phyloP scores from a whole-genome alignment of 2,888 invertebrate species.

The Cremastinae sp. region DNA sequence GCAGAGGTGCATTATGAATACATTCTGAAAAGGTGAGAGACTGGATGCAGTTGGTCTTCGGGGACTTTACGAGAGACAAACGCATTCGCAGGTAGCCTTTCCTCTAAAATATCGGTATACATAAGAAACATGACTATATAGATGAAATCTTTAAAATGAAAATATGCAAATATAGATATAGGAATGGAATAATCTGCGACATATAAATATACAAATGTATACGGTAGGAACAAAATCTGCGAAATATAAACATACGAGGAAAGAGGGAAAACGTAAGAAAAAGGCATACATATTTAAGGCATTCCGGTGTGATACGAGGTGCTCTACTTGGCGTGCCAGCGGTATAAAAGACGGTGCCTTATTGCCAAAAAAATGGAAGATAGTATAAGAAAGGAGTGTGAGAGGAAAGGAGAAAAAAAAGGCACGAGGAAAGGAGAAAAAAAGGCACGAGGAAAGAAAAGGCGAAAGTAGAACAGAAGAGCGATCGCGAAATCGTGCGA shows the following conservation, averaged over 20 bases:
- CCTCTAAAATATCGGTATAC: slow-evolving; percentile 18
- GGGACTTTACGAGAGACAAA: slow-evolving; percentile 55
- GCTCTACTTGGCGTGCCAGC: slow-evolving; percentile 59
- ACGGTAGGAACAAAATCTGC: background rate
- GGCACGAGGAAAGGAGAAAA: slow-evolving; percentile 22
- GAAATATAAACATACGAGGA: too few relatives aligned
- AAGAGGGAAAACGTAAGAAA: background rate
- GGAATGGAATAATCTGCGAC: background rate
- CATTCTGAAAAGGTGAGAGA: slow-evolving; percentile 1
- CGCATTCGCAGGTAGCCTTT: slow-evolving; percentile 44
- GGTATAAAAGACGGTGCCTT: slow-evolving; percentile 58
- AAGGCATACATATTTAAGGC: slow-evolving; percentile 54
- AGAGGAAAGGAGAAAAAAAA: slow-evolving; percentile 27
- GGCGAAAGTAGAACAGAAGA: slow-evolving; percentile 27
- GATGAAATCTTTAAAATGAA: slow-evolving; percentile 38
- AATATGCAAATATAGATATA: background rate
- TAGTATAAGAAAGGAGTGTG: slow-evolving; percentile 19
- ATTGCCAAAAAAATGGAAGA: slow-evolving; percentile 49
- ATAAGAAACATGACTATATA: slow-evolving; percentile 9
- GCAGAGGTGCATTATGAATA: slow-evolving; percentile 16
- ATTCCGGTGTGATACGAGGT: slow-evolving; percentile 45
- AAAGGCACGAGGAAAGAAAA: slow-evolving; percentile 31
- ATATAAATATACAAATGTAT: background rate
- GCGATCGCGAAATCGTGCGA: slow-evolving; percentile 51
- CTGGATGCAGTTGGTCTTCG: slow-evolving; percentile 41